Base-by-base conservation (phyloP, 1,140 invertebrate genomes). In the Hylaeus volcanicus region DNA sequence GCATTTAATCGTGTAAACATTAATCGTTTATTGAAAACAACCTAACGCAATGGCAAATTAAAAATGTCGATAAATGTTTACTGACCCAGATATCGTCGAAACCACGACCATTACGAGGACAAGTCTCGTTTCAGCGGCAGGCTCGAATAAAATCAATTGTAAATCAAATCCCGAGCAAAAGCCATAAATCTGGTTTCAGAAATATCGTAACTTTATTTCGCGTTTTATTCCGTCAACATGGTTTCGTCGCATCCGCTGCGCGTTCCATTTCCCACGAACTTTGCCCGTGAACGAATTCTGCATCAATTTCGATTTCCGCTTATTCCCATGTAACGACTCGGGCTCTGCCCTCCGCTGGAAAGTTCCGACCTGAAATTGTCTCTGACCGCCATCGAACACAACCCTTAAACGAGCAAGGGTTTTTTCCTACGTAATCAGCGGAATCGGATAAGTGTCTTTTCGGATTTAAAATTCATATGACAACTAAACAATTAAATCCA, bases 281-380 rank as follows among this genome's bases (percentile, higher is more conserved):
- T 73, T 43, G 69, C 73, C 77, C 77, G 77, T 60, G 70, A 55
- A 70, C 70, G 53, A 79, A 79, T 79, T 73, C 77, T 53, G 70
- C 77, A 70, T 64, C 77, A 79, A 79, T 79, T 79, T 79, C 77
- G 77, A 79, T 79, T 73, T 79, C 77, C 77, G 77, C 77, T 79
- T 73, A 79, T 79, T 79, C 65, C 77, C 77, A 65, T 61, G 61
- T 74, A 79, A 79, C 69, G 77, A 79, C 69, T 73, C 48, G 26
- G 41, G 39, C 48, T 64, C 45, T 65, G 41, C 77, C 70, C 26
- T 65, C 70, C 56, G 48, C 9, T 41, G 14, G 14, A 51, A 55
- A 79, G 39, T 73, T 79, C 26, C 70, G 43, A 79, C 77, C 60
- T 63, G 70, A 79, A 79, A 79, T 79, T 79, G 77, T 79, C 70